Base-by-base conservation (phyloP, 2,113 vertebrate species). In the Plestiodon gilberti region DNA sequence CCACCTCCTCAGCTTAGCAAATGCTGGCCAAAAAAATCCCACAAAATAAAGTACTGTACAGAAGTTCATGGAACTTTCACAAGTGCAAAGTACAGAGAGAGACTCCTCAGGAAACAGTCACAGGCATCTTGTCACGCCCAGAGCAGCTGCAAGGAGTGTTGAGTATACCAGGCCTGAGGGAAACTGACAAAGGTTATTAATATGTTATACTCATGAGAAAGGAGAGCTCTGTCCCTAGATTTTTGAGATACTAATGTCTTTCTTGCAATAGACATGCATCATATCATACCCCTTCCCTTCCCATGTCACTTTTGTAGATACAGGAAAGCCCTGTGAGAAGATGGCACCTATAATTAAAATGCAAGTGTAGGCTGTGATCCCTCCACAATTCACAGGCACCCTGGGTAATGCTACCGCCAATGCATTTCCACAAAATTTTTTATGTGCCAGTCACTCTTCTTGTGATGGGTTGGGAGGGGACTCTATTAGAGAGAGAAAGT, bases 401-500 rank as follows among this genome's bases (percentile, higher is more conserved):
- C 74, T 82, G 75, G 76, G 81, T 71, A 0, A 0, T 69, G 76
- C 84, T 82, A 87, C 69, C 0, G 11, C 74, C 38, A 61, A 55
- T 92, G 78, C 81, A 89, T 89, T 80, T n/a, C 87, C 88, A 87
- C 8, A 17, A 89, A 92, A 94, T 67, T 91, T 89, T 69, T 94
- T 93, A 89, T 88, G 90, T 85, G 81, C 59, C 84, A 86, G 52
- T 85, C 93, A 78, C 73, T 90, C 48, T 90, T 87, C 85, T 92
- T 74, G 74, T 82, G 61, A 83, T 84, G 59, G 64, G 75, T 78
- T 78, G 82, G 84, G 78, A 92, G 89, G 79, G 40, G 59, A 57
- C 81, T 87, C 82, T 92, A 88, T 89, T 90, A 93, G 75, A 90
- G 81, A 82, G 81, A 82, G 90, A 92, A 92, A 94, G 91, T 91